These are phyloP conservation scores for Emydoidea blandingii DNA, from an alignment of 2,797 vertebrate genomes.

Conservation along the genomic window DNA sequence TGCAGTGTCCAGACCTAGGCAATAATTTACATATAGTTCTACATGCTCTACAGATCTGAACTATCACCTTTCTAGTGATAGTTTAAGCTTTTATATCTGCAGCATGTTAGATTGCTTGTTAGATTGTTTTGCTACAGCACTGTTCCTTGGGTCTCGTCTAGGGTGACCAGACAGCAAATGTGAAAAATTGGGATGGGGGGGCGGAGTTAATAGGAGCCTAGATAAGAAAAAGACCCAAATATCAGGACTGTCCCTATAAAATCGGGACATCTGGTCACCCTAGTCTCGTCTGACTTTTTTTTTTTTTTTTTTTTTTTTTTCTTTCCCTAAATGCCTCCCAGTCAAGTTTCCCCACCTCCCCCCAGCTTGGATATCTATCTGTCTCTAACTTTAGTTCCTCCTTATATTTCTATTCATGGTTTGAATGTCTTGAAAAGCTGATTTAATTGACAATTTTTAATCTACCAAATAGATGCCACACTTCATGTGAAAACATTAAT, in stretches of 20 bases:
- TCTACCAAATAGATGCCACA: neutral
- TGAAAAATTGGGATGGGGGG: no score
- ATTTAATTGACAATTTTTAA: neutral
- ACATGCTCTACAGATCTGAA: neutral
- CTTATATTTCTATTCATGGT: neutral
- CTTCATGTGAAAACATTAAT: neutral
- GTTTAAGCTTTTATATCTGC: neutral
- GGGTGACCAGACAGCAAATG: no score
- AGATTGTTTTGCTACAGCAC: neutral
- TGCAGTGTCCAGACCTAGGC: neutral
- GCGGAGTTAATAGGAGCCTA: no score
- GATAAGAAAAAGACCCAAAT: no score
- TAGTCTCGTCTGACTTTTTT: neutral
- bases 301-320: neutral
- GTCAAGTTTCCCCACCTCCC: neutral
- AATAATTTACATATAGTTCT: neutral
- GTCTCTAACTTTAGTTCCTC: neutral
- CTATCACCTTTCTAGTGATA: neutral
- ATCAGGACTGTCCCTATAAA: no score
- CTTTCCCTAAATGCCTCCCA: neutral
- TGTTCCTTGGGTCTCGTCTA: neutral
- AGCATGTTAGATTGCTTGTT: constrained; percentile 3
- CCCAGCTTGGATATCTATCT: neutral
- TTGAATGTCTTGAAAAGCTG: neutral
- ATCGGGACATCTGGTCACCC: no score